Evolutionary conservation across 2,113 vertebrate genomes (phyloP).

Genomic region (Eolophus roseicapilla): DNA sequence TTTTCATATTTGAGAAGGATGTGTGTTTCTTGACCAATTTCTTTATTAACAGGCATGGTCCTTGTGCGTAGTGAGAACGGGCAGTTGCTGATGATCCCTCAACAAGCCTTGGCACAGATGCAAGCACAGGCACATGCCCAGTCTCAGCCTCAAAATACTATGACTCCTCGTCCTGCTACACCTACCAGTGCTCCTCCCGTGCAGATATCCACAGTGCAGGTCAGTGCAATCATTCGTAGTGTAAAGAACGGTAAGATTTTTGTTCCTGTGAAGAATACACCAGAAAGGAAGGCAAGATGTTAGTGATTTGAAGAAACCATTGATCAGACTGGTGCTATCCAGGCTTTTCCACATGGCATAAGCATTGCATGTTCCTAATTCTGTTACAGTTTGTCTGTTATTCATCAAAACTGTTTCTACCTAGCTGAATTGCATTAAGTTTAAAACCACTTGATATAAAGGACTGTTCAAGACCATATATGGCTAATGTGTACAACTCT

Average conservation of each 20-base stretch:
- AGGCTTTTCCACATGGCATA: not conserved
- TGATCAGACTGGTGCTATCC: not conserved
- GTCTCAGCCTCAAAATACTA: constrained; percentile 88
- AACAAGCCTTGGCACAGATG: constrained; percentile 93
- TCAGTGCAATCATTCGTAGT: constrained; percentile 48
- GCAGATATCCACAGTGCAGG: constrained; percentile 91
- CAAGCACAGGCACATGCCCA: constrained; percentile 93
- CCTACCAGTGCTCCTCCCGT: constrained; percentile 89
- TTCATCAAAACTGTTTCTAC: constrained; percentile 10
- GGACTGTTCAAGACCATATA: not conserved
- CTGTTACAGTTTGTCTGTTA: not conserved
- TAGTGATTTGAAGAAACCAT: not conserved
- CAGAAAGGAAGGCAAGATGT: not conserved
- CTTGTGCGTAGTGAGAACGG: constrained; percentile 92
- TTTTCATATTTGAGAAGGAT: not conserved
- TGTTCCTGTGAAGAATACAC: not conserved
- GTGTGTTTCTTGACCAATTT: not conserved
- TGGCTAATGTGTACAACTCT: not conserved
- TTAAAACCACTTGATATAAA: not conserved
- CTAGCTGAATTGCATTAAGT: not conserved
- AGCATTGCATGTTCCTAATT: not conserved
- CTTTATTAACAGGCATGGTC: constrained; percentile 85
- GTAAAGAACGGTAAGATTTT: not conserved
- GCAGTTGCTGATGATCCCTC: constrained; percentile 92
- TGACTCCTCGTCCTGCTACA: constrained; percentile 86